phyloP scores from a whole-genome alignment of 2,888 invertebrate genomes.

The Eupithecia exiguata region DNA sequence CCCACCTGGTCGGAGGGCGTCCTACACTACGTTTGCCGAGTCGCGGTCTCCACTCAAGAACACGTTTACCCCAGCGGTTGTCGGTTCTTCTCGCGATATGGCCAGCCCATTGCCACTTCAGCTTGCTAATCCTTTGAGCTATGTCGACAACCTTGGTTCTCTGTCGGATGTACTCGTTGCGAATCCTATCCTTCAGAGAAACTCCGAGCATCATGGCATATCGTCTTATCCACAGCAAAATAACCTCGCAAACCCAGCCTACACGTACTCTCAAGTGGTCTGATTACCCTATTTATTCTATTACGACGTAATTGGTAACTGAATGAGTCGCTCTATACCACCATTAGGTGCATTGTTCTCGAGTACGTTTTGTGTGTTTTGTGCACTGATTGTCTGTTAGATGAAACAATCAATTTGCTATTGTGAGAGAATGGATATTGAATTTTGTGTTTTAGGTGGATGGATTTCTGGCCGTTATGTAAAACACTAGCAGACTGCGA shows the following conservation, averaged over 20 bases:
- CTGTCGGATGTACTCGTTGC: too few relatives aligned
- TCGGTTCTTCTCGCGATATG: too few relatives aligned
- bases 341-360: constrained; percentile 61
- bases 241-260: constrained; percentile 12
- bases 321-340: constrained; percentile 67
- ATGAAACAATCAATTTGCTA: constrained; percentile 32
- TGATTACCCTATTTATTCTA: constrained; percentile 84
- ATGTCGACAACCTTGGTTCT: too few relatives aligned
- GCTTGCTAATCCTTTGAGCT: too few relatives aligned
- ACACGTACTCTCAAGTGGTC: constrained; percentile 60
- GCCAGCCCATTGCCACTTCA: too few relatives aligned
- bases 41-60: too few relatives aligned
- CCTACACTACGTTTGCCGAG: too few relatives aligned
- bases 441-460: constrained; percentile 10
- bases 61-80: too few relatives aligned
- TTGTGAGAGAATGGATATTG: constrained; percentile 18
- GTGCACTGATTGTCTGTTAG: constrained; percentile 26
- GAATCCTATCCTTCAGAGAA: too few relatives aligned
- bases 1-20: too few relatives aligned
- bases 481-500: neutral
- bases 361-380: constrained; percentile 12
- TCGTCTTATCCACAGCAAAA: constrained; percentile 21
- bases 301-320: constrained; percentile 77
- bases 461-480: neutral
- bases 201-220: too few relatives aligned